phyloP scores from a whole-genome alignment of 2,888 invertebrate species.

The Morpho deidamia region DNA sequence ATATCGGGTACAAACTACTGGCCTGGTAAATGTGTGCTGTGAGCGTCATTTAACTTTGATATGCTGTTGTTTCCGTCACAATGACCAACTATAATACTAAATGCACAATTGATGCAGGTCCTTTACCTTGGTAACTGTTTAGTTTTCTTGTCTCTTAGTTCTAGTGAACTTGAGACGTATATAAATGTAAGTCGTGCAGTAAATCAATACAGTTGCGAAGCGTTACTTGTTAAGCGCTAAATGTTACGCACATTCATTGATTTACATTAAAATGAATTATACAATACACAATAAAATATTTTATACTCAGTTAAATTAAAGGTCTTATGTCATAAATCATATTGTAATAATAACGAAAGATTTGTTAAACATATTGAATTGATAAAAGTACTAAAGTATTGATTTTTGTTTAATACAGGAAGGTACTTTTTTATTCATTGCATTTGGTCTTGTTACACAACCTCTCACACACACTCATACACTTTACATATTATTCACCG shows the following conservation, averaged over 20 bases:
- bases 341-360: too few relatives aligned
- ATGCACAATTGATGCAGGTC: conserved; percentile 26
- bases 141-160: conserved; percentile 27
- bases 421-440: too few relatives aligned
- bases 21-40: background rate
- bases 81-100: conserved; percentile 26
- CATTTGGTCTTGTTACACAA: too few relatives aligned
- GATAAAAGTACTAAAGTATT: too few relatives aligned
- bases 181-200: conserved; percentile 24
- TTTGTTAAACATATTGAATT: too few relatives aligned
- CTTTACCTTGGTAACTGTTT: conserved; percentile 30
- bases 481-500: too few relatives aligned
- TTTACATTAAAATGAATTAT: conserved; percentile 5
- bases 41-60: conserved; percentile 22
- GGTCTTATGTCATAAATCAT: too few relatives aligned
- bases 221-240: conserved; percentile 18
- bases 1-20: background rate
- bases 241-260: conserved; percentile 8
- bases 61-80: conserved; percentile 28
- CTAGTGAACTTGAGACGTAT: conserved; percentile 26
- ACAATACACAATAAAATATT: too few relatives aligned
- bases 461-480: too few relatives aligned
- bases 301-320: too few relatives aligned
- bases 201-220: conserved; percentile 18
- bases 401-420: too few relatives aligned